Base-by-base conservation (phyloP, 2,888 invertebrate species). In the Drosophila borborema region DNA sequence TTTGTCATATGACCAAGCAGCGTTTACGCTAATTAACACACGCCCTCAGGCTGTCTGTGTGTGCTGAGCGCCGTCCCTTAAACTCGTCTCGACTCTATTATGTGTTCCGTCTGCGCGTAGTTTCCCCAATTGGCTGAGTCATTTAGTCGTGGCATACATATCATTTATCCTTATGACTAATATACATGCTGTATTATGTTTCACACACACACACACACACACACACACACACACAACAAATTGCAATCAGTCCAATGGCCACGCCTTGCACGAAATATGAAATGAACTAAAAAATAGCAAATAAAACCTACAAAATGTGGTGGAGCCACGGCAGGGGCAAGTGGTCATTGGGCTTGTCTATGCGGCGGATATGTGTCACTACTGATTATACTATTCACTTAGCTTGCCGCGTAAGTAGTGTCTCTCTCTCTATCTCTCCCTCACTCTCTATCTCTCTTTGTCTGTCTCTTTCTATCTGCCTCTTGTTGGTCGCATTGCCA, bases 331-430 rank as follows among this genome's bases (percentile, higher is more conserved):
- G 63, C 16, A 43, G 45, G 46, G 51, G 46, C 55, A 46, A 58
- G 49, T 78, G 70, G 62, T 48, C 74, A 68, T 55, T 72, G 38
- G 45, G 34, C 62, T 46, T 45, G 60, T 66, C 69, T 81, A 81
- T 70, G 55, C 69, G 74, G 60, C 84, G 84, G 88, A 85, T 78
- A 85, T 85, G 84, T 85, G 84, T 85, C 84, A 85, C 71, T 73
- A 73, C 68, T 80, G 88, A 85, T 85, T 88, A 80, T 85, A 87
- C 82, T 87, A 87, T 80, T 73, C 72, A 82, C 82, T 87, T 78
- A 64, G 59, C 63, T 65, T 64, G 48, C 41, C 61, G 59, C 18
- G 34, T 23, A 58, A 71, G 71, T 34, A 20, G 40, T 16, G n/a
- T 60, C n/a, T 28, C 46, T 6, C n/a, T 31, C n/a, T 31, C 9